Conservation (phyloP, 2,113 vertebrate species). For the Scomber scombrus region DNA sequence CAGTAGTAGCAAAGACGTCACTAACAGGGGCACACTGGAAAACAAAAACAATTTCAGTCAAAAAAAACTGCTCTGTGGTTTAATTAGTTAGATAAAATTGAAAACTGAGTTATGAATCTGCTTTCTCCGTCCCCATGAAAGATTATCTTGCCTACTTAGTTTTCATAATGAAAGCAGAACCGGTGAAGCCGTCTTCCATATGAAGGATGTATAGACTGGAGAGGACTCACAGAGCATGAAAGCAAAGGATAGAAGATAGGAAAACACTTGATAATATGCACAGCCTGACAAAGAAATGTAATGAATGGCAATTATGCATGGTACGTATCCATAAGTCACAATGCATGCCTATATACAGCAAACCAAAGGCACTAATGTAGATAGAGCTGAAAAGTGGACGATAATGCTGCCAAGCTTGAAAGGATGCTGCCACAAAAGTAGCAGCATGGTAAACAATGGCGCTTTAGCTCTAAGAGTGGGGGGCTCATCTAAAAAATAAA, state of each 20-base stretch:
- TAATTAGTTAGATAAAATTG: slow-evolving; percentile 43
- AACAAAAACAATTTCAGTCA: slow-evolving; percentile 30
- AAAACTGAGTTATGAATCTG: slow-evolving; percentile 11
- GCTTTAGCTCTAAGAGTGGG: slow-evolving; percentile 17
- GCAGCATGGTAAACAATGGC: slow-evolving; percentile 24
- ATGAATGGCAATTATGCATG: slow-evolving; percentile 10
- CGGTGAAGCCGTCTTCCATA: neutral
- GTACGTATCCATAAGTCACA: slow-evolving; percentile 11
- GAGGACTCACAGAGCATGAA: neutral
- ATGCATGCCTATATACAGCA: neutral
- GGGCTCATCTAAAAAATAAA: slow-evolving; percentile 12
- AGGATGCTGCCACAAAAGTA: slow-evolving; percentile 17
- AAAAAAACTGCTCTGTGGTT: slow-evolving; percentile 26
- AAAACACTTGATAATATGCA: slow-evolving; percentile 11
- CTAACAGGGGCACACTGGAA: slow-evolving; percentile 35
- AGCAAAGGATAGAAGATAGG: neutral
- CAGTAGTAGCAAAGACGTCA: slow-evolving; percentile 27
- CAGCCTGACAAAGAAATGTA: slow-evolving; percentile 12
- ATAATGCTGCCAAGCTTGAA: slow-evolving; percentile 8
- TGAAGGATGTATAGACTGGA: neutral
- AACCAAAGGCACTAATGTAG: slow-evolving; percentile 12
- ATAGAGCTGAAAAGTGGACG: neutral
- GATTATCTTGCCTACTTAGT: slow-evolving; percentile 1
- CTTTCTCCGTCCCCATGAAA: slow-evolving; percentile 13
- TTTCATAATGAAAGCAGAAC: slow-evolving; percentile 37